Conservation (phyloP, 2,888 invertebrate genomes). For the Tortricodes alternella region DNA sequence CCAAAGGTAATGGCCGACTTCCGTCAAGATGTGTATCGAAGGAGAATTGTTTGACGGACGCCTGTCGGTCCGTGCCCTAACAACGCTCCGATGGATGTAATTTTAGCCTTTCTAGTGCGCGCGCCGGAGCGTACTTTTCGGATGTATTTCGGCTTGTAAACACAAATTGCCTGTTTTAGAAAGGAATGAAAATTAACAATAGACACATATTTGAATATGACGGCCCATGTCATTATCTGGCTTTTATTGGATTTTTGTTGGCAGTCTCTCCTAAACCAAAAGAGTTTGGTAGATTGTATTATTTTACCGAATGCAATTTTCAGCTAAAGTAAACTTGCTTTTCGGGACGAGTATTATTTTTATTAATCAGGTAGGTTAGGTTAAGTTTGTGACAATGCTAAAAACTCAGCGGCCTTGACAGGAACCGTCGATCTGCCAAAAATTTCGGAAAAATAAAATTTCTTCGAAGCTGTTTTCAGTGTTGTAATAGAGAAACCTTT, state of each 20-base stretch:
- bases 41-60: slow-evolving; percentile 45
- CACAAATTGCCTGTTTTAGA: slow-evolving; percentile 52
- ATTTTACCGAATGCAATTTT: too few relatives aligned
- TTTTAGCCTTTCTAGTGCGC: slow-evolving; percentile 47
- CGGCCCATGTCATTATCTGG: slow-evolving; percentile 11
- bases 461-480: not conserved
- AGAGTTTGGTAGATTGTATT: too few relatives aligned
- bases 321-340: too few relatives aligned
- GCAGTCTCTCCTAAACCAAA: too few relatives aligned
- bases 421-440: too few relatives aligned
- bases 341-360: too few relatives aligned
- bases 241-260: slow-evolving; percentile 5
- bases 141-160: slow-evolving; percentile 51
- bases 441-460: slow-evolving; percentile 24
- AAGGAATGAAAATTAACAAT: slow-evolving; percentile 41
- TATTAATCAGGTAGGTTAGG: too few relatives aligned
- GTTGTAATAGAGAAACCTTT: too few relatives aligned
- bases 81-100: slow-evolving; percentile 47
- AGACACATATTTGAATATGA: slow-evolving; percentile 26
- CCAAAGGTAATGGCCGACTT: slow-evolving; percentile 55
- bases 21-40: slow-evolving; percentile 50
- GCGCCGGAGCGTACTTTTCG: slow-evolving; percentile 49
- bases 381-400: too few relatives aligned
- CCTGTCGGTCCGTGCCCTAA: slow-evolving; percentile 42
- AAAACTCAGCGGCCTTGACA: too few relatives aligned